Percentiles rank a stretch among this genome's conserved stretches.
Evolutionary conservation across 2,888 invertebrate species (phyloP).

Genomic region (Nomada fabriciana): DNA sequence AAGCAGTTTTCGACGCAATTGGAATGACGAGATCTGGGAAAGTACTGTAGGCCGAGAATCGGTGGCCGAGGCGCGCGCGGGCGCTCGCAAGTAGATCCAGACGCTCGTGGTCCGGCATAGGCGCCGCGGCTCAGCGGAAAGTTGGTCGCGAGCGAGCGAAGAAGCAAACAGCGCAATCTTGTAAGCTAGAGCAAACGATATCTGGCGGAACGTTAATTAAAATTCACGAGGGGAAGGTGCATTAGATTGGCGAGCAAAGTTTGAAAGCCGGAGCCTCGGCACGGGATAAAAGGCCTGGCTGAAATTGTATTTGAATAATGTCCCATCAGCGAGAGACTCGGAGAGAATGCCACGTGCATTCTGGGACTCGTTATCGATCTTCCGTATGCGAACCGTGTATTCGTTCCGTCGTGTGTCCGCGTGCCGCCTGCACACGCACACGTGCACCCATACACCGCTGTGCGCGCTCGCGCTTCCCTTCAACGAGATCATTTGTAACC

Average conservation of each 20-base stretch:
- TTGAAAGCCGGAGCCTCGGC: conserved; percentile 20
- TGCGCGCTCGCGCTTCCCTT: conserved; percentile 4
- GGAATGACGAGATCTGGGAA: too few relatives aligned
- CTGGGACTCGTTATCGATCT: conserved; percentile 48
- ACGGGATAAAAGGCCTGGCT: conserved; percentile 38
- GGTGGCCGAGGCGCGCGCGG: too few relatives aligned
- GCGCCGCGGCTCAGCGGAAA: background rate
- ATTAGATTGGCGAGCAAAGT: conserved; percentile 46
- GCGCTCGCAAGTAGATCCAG: conserved; percentile 14
- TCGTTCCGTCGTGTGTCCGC: background rate
- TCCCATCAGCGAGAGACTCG: conserved; percentile 33
- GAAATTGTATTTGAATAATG: conserved; percentile 60
- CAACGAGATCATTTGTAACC: conserved; percentile 51
- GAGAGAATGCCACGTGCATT: conserved; percentile 42
- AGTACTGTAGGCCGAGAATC: too few relatives aligned
- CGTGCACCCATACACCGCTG: too few relatives aligned
- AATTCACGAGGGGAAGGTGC: conserved; percentile 45
- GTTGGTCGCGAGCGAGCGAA: background rate
- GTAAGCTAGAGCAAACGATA: conserved; percentile 47
- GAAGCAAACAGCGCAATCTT: conserved; percentile 31
- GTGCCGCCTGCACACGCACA: background rate
- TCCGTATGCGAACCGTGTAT: conserved; percentile 11
- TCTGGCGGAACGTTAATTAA: conserved; percentile 53
- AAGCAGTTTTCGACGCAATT: background rate
- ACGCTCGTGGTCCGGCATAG: background rate